Base-by-base conservation (phyloP, 2,797 vertebrate genomes). In the Galago senegalensis region DNA sequence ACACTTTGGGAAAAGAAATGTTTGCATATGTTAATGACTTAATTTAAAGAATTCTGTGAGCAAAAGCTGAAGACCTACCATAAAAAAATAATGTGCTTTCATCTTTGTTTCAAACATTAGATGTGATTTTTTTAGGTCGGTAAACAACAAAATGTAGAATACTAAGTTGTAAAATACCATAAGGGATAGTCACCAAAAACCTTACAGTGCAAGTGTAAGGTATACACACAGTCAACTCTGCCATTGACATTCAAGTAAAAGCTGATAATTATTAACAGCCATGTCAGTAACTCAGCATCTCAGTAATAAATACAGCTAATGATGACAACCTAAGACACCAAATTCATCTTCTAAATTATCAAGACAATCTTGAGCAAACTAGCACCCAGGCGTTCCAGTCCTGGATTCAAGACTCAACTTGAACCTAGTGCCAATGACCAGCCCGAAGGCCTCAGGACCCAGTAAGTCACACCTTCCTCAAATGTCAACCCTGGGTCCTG, bases 11-110 rank as follows among this genome's bases (percentile, higher is more conserved):
- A 86, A 75, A 92, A 90, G n/a, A 72, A 89, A 18, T 86, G 82
- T 84, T 97, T 97, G 83, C 85, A 81, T 94, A 89, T 84, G 89
- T 82, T 92, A 95, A 95, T 92, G 40, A 94, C 43, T 89, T 86
- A 77, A 94, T 79, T 93, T 87, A 67, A 87, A 82, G 46, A 95
- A 25, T 92, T 85, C 79, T 92, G 61, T 65, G 76, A 95, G 69
- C 94, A 89, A 96, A 95, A 95, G 37, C 63, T 77, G 21, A 91
- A 65, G 9, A 31, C 49, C 13, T 79, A 60, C 79, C 56, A 89
- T 93, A 92, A 56, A 58, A n/a, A n/a, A 82, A 86, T 93, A 81
- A 87, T 27, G 40, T 37, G 60, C 13, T 89, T 76, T 90, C 88
- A 65, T 70, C 88, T 87, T 87, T 60, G 67, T 46, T 88, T 89